Evolutionary conservation across 2,888 invertebrate species (phyloP), one percentile per base, ranked within the genome.

Genomic region (Cryptocephalus primarius): DNA sequence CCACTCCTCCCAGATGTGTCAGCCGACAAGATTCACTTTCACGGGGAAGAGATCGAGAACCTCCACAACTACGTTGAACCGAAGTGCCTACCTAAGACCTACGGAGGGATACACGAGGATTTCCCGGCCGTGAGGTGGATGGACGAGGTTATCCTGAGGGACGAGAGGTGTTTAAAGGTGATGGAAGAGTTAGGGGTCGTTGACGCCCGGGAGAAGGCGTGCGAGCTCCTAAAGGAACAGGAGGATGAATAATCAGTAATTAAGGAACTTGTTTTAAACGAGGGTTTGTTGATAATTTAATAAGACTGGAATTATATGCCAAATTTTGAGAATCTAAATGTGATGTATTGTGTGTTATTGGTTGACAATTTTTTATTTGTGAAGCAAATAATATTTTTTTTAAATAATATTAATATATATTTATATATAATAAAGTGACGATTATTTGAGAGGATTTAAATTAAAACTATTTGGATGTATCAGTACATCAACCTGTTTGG

Each of bases 21-120:
- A 82, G 73, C 74, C 6, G 75, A 80, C 11, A 73, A 68, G 34
- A 62, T 74, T 8, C 67, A 62, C 48, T 81, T 84, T 66, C 88
- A 88, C 64, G 85, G 85, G 0, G 72, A 75, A 43, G 78, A 87
- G 62, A 69, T 79, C 69, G 71, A 74, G 12, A 83, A 83, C 1
- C 71, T 88, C 1, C 86, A 87, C 59, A 75, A 80, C 48, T 79
- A 85, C 60, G 76, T 88, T 8, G 66, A 72, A 13, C 81, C 83
- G 0, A 77, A 79, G 39, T 75, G 76, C 63, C 71, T 88, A 36
- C 87, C 88, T 4, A 55, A 56, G 40, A 73, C 75, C 44, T 76
- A 75, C 54, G 76, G 75, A 2, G 76, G 76, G 3, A 64, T 72
- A 9, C 76, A 82, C 65, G 40, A 47, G 36, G 58, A 58, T 39